phyloP scores from a whole-genome alignment of 2,888 invertebrate genomes.

The Nowickia ferox region DNA sequence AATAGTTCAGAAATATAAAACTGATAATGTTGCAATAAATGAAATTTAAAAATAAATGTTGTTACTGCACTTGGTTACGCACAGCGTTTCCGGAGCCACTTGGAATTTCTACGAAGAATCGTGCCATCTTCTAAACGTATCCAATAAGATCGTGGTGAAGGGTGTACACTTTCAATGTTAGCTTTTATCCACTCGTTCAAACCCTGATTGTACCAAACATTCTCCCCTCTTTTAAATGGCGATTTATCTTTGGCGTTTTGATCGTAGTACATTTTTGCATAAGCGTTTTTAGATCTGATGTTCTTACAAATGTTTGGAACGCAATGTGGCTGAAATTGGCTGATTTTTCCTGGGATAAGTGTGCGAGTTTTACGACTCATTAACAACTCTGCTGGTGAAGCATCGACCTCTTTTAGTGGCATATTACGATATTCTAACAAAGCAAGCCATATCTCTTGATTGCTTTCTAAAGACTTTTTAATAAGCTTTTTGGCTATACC shows the following conservation, averaged over 20 bases:
- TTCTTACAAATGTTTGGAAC: conserved; percentile 10
- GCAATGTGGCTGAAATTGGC: neutral
- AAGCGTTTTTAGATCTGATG: neutral
- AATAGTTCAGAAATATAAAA: neutral
- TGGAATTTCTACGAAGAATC: conserved; percentile 17
- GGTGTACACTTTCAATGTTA: conserved; percentile 7
- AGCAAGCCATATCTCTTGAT: conserved; percentile 55
- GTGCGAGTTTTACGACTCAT: conserved; percentile 58
- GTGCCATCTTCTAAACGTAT: conserved; percentile 18
- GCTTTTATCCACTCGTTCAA: conserved; percentile 8
- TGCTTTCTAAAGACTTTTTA: conserved; percentile 51
- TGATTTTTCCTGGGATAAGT: conserved; percentile 8
- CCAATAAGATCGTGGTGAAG: conserved; percentile 24
- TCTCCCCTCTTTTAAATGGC: conserved; percentile 19
- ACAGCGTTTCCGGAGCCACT: conserved; percentile 22
- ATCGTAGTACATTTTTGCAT: conserved; percentile 13
- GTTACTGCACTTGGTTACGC: neutral
- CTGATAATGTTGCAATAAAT: neutral
- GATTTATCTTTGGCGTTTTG: conserved; percentile 2
- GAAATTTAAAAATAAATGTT: neutral
- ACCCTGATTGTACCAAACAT: conserved; percentile 28
- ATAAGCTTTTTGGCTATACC: conserved; percentile 60
- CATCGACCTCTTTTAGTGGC: conserved; percentile 56
- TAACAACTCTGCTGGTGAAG: conserved; percentile 63
- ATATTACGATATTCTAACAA: conserved; percentile 66